Percentiles rank a stretch among this genome's conserved stretches.
phyloP scores from a whole-genome alignment of 2,113 vertebrate species.

The Nothoprocta pentlandii region DNA sequence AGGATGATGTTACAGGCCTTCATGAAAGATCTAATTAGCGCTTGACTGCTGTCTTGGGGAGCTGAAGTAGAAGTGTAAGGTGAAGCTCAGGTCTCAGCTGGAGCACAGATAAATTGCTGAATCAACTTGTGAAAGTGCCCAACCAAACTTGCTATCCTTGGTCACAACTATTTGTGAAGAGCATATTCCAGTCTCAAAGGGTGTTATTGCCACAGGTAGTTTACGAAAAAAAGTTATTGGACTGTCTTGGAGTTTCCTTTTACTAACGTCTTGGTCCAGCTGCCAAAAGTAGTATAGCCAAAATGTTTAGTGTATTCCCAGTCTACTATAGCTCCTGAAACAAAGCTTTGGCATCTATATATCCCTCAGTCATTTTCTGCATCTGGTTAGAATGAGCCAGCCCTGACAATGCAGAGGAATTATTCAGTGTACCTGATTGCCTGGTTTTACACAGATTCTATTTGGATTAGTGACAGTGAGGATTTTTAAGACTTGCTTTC shows the following conservation, averaged over 20 bases:
- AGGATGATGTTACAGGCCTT: slow-evolving; percentile 42
- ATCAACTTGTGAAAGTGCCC: slow-evolving; percentile 67
- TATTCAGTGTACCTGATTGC: not conserved
- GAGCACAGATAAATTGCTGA: slow-evolving; percentile 24
- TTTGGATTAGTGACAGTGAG: not conserved
- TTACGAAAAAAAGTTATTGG: slow-evolving; percentile 32
- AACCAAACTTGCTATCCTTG: slow-evolving; percentile 35
- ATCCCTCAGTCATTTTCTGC: not conserved
- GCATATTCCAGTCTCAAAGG: slow-evolving; percentile 17
- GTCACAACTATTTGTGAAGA: slow-evolving; percentile 39
- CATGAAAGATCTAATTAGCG: slow-evolving; percentile 39
- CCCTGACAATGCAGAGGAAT: not conserved
- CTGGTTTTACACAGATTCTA: not conserved
- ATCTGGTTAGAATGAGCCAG: not conserved
- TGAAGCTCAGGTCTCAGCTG: slow-evolving; percentile 30
- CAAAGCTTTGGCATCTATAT: not conserved
- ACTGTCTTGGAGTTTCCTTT: slow-evolving; percentile 50
- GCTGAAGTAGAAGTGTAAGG: not conserved
- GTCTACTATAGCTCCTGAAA: not conserved
- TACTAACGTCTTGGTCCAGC: slow-evolving; percentile 54
- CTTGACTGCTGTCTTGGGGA: slow-evolving; percentile 44
- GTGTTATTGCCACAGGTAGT: slow-evolving; percentile 48
- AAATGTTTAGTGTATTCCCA: not conserved
- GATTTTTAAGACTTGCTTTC: not conserved
- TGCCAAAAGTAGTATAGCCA: slow-evolving; percentile 7